A percentile compares a stretch with the other conserved stretches of the same genome.
phyloP scores from a whole-genome alignment of 64 coral and sea anemone genomes.

The Stichodactyla helianthus region DNA sequence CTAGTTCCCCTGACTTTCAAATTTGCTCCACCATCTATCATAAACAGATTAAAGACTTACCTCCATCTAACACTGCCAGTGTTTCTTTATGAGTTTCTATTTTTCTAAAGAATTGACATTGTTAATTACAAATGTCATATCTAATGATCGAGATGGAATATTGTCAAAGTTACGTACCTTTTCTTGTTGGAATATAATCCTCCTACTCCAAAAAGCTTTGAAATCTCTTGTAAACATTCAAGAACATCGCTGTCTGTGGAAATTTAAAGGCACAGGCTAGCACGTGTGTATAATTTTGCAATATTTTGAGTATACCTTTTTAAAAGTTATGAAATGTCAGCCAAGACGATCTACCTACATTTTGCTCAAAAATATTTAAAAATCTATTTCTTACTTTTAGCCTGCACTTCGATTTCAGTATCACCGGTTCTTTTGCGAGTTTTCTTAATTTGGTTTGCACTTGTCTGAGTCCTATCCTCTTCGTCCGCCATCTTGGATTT shows the following conservation, averaged over 20 bases:
- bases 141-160: background rate
- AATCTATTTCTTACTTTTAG: background rate
- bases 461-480: background rate
- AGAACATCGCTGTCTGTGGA: constrained; percentile 1
- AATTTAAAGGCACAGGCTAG: background rate
- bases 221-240: constrained; percentile 56
- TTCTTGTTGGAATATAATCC: constrained; percentile 59
- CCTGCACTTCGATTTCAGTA: background rate
- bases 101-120: constrained; percentile 13
- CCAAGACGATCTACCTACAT: too few relatives aligned
- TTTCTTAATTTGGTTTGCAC: background rate
- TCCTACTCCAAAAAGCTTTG: constrained; percentile 60
- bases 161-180: constrained; percentile 33
- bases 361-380: background rate
- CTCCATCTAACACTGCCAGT: constrained; percentile 7
- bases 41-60: background rate
- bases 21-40: background rate
- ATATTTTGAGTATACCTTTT: background rate
- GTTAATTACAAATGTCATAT: background rate
- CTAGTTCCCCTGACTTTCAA: too few relatives aligned
- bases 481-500: constrained; percentile 1
- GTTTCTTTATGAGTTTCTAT: constrained; percentile 16
- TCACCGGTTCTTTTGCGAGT: constrained; percentile 1
- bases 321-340: too few relatives aligned
- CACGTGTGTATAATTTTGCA: background rate